Evolutionary conservation across 2,113 vertebrate genomes (phyloP).

Genomic region (Microcebus murinus): DNA sequence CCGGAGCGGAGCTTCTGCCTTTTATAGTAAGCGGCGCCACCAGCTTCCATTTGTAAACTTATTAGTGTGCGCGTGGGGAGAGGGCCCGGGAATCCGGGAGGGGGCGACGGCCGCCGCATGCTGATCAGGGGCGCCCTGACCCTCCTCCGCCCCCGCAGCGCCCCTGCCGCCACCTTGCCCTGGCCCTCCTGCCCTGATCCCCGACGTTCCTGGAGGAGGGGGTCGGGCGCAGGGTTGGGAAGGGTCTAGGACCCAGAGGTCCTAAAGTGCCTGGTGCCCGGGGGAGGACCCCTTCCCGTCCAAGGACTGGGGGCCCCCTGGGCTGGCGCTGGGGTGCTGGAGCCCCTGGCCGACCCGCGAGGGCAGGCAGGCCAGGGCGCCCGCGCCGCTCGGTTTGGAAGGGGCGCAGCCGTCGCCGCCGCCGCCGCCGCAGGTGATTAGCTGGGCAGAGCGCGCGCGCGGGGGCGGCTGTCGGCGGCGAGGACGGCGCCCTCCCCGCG

Average conservation of each 20-base stretch:
- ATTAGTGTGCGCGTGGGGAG: not conserved
- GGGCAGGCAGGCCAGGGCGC: conserved; percentile 54
- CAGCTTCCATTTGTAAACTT: conserved; percentile 42
- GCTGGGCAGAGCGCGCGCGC: conserved; percentile 54
- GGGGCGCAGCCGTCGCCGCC: conserved; percentile 64
- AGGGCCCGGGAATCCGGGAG: not conserved
- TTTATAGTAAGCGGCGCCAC: conserved; percentile 68
- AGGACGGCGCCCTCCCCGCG: not conserved
- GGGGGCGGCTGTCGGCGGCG: conserved; percentile 66
- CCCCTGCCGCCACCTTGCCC: not conserved
- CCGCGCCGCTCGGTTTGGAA: conserved; percentile 25
- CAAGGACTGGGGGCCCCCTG: accelerated
- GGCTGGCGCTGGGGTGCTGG: not conserved
- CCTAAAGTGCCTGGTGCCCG: not conserved
- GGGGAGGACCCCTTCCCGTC: not conserved
- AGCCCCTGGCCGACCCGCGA: conserved; percentile 29
- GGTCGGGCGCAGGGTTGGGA: not conserved
- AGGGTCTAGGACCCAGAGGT: not conserved
- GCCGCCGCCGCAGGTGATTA: conserved; percentile 78
- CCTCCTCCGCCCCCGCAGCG: too few relatives aligned
- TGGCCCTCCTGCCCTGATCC: not conserved
- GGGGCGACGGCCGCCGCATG: not conserved
- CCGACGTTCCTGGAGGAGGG: not conserved
- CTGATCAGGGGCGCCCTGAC: not conserved
- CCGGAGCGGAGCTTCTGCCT: conserved; percentile 71